Percentiles rank a stretch among this genome's conserved stretches.
These are phyloP conservation scores for Pterocles orientalis DNA, from an alignment of 2,113 vertebrate species.

Conservation along the genomic window DNA sequence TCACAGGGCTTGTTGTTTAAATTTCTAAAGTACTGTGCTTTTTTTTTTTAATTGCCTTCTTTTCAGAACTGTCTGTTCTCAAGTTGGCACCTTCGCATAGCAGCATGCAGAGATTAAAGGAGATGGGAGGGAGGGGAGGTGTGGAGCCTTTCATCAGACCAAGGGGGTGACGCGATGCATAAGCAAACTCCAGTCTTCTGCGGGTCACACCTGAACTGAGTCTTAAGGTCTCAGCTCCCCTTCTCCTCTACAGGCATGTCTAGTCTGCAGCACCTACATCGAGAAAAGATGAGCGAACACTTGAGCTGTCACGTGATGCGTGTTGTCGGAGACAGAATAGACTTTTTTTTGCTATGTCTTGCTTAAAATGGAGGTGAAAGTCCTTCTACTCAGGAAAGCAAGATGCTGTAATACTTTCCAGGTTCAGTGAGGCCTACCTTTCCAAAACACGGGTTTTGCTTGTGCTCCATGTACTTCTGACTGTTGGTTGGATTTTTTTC, in stretches of 20 bases:
- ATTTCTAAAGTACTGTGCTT: constrained; percentile 75
- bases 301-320: constrained; percentile 1
- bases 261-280: constrained; percentile 38
- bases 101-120: constrained; percentile 69
- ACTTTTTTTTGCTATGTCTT: constrained; percentile 59
- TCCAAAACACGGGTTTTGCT: background rate
- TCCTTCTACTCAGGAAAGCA: constrained; percentile 50
- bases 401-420: constrained; percentile 41
- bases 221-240: constrained; percentile 49
- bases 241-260: constrained; percentile 3
- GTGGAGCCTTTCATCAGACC: constrained; percentile 59
- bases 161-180: constrained; percentile 33
- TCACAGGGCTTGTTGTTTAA: constrained; percentile 80
- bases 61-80: constrained; percentile 79
- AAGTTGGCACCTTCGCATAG: constrained; percentile 77
- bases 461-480: background rate
- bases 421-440: background rate
- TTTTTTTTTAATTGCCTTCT: constrained; percentile 78
- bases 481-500: background rate
- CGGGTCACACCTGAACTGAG: constrained; percentile 55
- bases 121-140: constrained; percentile 49
- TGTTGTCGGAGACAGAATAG: constrained; percentile 53
- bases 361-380: constrained; percentile 73
- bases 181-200: constrained; percentile 52
- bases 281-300: constrained; percentile 26